Evolutionary conservation across 2,113 vertebrate genomes (phyloP).

Genomic region (Henicopernis longicauda): DNA sequence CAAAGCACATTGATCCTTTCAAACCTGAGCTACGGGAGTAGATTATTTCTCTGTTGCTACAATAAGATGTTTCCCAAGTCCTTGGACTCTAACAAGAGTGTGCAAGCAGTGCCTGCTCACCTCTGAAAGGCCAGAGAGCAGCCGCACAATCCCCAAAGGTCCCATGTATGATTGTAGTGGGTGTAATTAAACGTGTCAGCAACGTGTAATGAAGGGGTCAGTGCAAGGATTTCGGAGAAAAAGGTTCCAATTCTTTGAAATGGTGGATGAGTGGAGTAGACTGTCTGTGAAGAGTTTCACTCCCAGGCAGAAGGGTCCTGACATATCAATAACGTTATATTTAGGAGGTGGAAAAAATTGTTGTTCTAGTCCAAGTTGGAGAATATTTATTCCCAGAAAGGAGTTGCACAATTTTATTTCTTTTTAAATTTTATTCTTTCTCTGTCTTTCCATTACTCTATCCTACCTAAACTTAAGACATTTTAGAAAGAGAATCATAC

Average conservation of each 20-base stretch:
- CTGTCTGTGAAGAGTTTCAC: background rate
- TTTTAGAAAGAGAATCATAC: background rate
- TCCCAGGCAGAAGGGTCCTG: background rate
- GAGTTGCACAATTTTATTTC: background rate
- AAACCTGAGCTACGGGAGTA: background rate
- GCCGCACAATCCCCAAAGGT: background rate
- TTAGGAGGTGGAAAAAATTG: background rate
- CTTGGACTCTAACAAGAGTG: rapidly evolving
- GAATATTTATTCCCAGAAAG: background rate
- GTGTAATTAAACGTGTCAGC: background rate
- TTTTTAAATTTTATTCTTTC: background rate
- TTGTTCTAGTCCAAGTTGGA: background rate
- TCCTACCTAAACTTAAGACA: background rate
- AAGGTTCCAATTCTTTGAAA: background rate
- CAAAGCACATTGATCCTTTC: background rate
- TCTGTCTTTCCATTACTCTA: background rate
- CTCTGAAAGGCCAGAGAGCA: background rate
- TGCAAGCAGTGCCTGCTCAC: rapidly evolving
- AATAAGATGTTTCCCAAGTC: background rate
- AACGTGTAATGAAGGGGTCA: background rate
- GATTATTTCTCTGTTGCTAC: background rate
- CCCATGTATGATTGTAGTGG: background rate
- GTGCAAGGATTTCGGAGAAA: background rate
- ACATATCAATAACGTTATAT: rapidly evolving
- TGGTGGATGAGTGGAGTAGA: background rate